Evolutionary conservation across 1,140 invertebrate genomes (phyloP).

Genomic region (Diachasmimorpha longicaudata): DNA sequence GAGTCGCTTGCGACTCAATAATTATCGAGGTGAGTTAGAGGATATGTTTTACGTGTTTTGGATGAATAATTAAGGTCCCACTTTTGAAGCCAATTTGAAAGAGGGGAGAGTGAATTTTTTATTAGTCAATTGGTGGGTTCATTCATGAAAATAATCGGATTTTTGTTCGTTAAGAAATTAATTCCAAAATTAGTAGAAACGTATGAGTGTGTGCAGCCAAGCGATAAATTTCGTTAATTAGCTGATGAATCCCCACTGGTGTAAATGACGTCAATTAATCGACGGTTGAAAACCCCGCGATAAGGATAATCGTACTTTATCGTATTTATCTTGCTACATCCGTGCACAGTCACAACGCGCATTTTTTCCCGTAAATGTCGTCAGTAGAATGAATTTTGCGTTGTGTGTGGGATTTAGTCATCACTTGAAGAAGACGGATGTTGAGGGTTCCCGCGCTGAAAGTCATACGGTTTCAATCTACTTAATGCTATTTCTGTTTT

Average conservation of each 20-base stretch:
- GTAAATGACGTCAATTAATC: not conserved
- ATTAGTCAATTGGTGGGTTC: too few relatives aligned
- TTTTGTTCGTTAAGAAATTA: too few relatives aligned
- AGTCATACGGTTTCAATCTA: not conserved
- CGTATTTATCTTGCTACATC: constrained; percentile 1
- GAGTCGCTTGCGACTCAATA: not conserved
- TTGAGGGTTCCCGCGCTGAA: not conserved
- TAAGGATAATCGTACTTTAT: constrained; percentile 9
- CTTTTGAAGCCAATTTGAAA: not conserved
- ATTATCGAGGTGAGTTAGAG: constrained; percentile 3
- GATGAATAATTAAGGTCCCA: not conserved
- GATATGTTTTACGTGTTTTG: not conserved
- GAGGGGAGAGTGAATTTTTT: too few relatives aligned
- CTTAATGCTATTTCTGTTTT: not conserved
- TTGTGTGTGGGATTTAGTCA: not conserved
- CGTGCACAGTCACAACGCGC: not conserved
- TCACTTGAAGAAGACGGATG: not conserved
- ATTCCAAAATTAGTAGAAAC: too few relatives aligned
- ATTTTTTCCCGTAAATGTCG: not conserved
- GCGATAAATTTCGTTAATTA: too few relatives aligned
- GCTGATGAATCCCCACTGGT: too few relatives aligned
- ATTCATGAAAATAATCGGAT: too few relatives aligned
- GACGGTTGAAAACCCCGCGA: not conserved
- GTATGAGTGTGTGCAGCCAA: too few relatives aligned
- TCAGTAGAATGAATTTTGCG: not conserved